Conservation (phyloP, 2,113 vertebrate genomes). For the Stegostoma tigrinum region DNA sequence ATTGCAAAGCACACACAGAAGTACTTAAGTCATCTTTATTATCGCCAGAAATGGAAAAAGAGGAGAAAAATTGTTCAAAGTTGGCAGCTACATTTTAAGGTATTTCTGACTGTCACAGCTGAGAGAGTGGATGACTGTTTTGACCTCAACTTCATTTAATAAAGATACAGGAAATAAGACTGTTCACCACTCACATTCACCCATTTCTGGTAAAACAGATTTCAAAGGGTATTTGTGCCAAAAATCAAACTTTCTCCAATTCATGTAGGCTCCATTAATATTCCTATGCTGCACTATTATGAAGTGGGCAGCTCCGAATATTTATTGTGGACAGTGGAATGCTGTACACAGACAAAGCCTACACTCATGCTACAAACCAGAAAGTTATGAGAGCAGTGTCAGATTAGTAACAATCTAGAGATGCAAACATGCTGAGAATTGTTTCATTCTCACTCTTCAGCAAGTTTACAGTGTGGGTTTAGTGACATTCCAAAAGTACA, state of each 20-base stretch:
- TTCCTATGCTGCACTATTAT: background rate
- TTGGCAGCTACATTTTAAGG: background rate
- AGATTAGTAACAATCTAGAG: background rate
- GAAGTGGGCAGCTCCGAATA: background rate
- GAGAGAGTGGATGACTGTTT: background rate
- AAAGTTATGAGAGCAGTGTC: background rate
- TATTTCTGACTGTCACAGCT: background rate
- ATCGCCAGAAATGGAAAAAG: background rate
- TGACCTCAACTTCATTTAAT: background rate
- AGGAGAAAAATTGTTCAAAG: background rate
- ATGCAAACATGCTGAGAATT: background rate
- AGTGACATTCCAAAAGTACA: background rate
- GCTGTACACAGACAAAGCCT: background rate
- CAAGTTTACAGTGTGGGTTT: background rate
- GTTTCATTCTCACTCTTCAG: background rate
- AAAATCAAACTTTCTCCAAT: background rate
- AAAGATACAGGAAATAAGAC: slow-evolving; percentile 35
- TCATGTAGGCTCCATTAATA: background rate
- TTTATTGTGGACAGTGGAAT: background rate
- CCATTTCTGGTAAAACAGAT: background rate
- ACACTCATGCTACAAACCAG: too few relatives aligned
- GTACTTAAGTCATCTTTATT: background rate
- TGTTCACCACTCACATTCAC: background rate
- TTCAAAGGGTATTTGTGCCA: background rate
- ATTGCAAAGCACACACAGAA: background rate